A percentile compares a stretch with the other conserved stretches of the same genome.
Conservation (phyloP, 2,113 vertebrate genomes). For the Taurulus bubalis region DNA sequence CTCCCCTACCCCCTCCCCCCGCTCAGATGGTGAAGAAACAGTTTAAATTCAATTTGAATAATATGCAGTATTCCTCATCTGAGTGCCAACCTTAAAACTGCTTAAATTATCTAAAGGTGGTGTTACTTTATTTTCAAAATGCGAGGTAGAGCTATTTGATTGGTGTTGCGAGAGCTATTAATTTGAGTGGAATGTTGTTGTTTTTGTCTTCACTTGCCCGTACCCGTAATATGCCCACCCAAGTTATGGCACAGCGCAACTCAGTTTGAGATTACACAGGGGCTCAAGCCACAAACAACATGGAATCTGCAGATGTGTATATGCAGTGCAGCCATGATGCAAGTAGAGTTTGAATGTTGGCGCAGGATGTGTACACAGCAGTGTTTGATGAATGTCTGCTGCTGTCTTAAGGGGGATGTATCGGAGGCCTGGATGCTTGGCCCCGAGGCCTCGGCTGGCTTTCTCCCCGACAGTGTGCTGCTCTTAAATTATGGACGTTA, state of each 20-base stretch:
- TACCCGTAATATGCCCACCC: conserved; percentile 56
- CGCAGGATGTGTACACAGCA: conserved; percentile 74
- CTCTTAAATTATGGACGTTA: conserved; percentile 12
- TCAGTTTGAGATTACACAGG: conserved; percentile 66
- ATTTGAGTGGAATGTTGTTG: conserved; percentile 13
- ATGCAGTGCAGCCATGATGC: conserved; percentile 62
- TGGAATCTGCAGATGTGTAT: conserved; percentile 73
- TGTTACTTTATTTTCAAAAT: not conserved
- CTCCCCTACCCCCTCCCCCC: too few species aligned
- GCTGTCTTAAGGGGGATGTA: conserved; percentile 48
- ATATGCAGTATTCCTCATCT: not conserved
- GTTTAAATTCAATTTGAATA: not conserved
- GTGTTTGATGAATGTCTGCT: conserved; percentile 69
- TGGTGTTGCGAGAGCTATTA: not conserved
- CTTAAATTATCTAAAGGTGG: not conserved
- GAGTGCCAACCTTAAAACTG: not conserved
- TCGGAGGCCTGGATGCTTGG: conserved; percentile 48
- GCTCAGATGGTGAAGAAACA: not conserved
- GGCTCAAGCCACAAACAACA: conserved; percentile 64
- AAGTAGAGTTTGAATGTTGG: conserved; percentile 63
- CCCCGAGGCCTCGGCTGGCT: conserved; percentile 32
- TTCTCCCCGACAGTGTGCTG: not conserved
- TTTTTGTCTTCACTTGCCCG: conserved; percentile 13
- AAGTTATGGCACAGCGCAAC: conserved; percentile 34
- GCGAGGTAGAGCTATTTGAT: not conserved